Conservation (phyloP, 2,888 invertebrate species). For the Thelaira solivaga region DNA sequence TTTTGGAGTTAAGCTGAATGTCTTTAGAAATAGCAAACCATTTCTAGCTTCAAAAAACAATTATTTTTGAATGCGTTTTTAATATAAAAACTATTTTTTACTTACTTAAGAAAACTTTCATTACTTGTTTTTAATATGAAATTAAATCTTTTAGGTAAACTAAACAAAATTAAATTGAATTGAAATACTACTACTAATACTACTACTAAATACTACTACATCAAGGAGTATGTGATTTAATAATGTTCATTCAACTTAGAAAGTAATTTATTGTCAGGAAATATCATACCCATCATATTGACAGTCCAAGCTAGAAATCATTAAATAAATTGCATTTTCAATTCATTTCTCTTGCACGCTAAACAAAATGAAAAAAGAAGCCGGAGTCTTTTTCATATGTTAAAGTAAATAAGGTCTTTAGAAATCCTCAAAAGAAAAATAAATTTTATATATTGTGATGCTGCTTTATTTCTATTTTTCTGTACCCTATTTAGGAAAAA, state of each 20-base stretch:
- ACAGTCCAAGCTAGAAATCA: slow-evolving; percentile 27
- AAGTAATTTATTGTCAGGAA: slow-evolving; percentile 34
- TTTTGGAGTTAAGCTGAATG: no score
- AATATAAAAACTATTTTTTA: no score
- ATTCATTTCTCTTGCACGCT: slow-evolving; percentile 1
- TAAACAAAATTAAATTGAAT: no score
- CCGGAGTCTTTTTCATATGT: background rate
- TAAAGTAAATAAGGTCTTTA: background rate
- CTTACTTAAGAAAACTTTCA: no score
- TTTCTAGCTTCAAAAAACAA: no score
- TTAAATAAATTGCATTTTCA: slow-evolving; percentile 40
- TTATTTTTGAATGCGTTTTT: no score
- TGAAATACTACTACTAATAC: background rate
- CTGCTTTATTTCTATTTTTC: background rate
- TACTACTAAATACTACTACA: background rate
- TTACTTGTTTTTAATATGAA: no score
- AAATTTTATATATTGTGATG: background rate
- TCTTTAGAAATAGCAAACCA: no score
- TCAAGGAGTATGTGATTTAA: background rate
- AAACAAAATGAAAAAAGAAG: no score
- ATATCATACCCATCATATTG: slow-evolving; percentile 45
- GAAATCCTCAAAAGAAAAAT: background rate
- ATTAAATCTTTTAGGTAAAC: no score
- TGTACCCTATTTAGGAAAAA: background rate
- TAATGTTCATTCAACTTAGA: background rate